Evolutionary conservation across 2,888 invertebrate species (phyloP).

Genomic region (Eupelmus urozonus): DNA sequence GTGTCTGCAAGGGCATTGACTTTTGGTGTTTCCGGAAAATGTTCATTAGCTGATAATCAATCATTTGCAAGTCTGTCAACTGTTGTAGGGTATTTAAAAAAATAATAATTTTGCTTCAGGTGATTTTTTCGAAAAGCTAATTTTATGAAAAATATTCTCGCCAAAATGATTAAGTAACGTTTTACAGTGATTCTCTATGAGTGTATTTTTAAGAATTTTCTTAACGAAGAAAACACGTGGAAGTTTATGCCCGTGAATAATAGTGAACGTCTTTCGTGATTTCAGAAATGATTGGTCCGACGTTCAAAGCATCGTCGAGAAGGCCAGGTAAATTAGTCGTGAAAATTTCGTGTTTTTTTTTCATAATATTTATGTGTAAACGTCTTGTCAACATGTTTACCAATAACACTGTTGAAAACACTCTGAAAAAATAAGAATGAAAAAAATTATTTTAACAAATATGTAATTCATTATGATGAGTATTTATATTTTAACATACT

Average conservation of each 20-base stretch:
- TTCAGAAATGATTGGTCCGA: slow-evolving; percentile 88
- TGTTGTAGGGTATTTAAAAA: too few species aligned
- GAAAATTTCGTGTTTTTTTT: slow-evolving; percentile 21
- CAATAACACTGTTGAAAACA: background rate
- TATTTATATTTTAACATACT: background rate
- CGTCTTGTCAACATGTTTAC: background rate
- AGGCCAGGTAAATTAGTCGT: slow-evolving; percentile 82
- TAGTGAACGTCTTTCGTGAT: slow-evolving; percentile 70
- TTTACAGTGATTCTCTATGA: too few species aligned
- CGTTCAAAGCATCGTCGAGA: slow-evolving; percentile 89
- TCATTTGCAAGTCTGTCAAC: too few species aligned
- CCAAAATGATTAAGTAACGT: too few species aligned
- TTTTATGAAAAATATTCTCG: too few species aligned
- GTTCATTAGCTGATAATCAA: too few species aligned
- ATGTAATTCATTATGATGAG: background rate
- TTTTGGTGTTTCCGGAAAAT: too few species aligned
- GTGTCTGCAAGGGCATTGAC: too few species aligned
- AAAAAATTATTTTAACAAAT: background rate
- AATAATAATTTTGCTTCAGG: too few species aligned
- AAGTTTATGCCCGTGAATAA: slow-evolving; percentile 49
- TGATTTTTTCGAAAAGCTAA: too few species aligned
- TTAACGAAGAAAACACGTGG: too few species aligned
- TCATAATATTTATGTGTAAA: slow-evolving; percentile 13
- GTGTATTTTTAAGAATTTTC: too few species aligned
- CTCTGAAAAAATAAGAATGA: background rate